Base-by-base conservation (phyloP, 2,888 invertebrate species). In the Drosophila testacea region DNA sequence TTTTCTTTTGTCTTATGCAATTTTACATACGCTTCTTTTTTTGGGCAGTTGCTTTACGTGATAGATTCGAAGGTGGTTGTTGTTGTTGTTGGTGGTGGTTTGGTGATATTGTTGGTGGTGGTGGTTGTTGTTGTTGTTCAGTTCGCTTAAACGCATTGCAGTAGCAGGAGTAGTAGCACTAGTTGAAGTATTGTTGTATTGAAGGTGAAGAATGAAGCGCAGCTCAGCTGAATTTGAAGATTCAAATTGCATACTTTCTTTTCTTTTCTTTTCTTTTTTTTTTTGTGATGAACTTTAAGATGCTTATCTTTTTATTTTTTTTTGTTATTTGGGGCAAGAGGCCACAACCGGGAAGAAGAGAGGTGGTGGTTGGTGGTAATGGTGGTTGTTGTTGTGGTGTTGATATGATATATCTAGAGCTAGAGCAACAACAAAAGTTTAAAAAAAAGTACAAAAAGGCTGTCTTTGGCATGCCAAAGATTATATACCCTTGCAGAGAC, bases 11-110 rank as follows among this genome's bases (percentile, higher is more conserved):
- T 2, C 22, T 55, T 47, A 61, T 10, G 38, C 68, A 66, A 60
- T 67, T 75, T 71, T 75, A 77, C 75, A 77, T 75, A 75, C 75
- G 75, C 67, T 77, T 64, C 38, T 54, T 44, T 28, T 10, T 41
- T n/a, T 11, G 41, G 41, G 1, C 51, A 41, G 69, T 71, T 74
- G 57, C 56, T 63, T 69, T 62, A 59, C 61, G 77, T 75, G 70
- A 73, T 38, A 73, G 7, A 7, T 32, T 32, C 32, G 32, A 6
- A 32, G 32, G 32, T 32, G 30, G 30, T 30, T 5, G 36, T 52
- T 52, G 69, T 66, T 57, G 52, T 62, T 73, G 47, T 63, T 52
- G 46, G 66, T 54, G 69, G 64, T 69, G 70, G 32, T 76, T 70
- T 69, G 51, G 54, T 75, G 63, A 36, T 68, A 52, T 54, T 72